These are phyloP conservation scores for Arctopsyche grandis DNA, from an alignment of 1,140 invertebrate genomes.

Conservation along the genomic window DNA sequence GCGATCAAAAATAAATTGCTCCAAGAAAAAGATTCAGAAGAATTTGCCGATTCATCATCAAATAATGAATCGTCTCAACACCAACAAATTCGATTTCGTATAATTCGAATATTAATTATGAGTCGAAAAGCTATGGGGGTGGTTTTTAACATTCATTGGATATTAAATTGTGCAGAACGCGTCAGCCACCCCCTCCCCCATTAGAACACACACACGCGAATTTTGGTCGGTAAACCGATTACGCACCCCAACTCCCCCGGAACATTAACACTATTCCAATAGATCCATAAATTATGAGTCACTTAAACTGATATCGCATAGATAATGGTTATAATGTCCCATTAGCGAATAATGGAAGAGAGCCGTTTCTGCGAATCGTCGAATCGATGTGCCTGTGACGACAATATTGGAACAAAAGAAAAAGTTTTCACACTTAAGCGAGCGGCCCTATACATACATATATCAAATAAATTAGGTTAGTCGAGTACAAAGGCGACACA, in stretches of 20 bases:
- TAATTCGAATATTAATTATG: background rate
- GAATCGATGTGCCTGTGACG: slow-evolving; percentile 23
- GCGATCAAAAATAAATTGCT: too few species aligned
- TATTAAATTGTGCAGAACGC: slow-evolving; percentile 27
- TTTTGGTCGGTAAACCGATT: slow-evolving; percentile 34
- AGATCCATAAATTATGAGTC: slow-evolving; percentile 54
- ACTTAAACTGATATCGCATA: slow-evolving; percentile 51
- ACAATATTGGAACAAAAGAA: slow-evolving; percentile 30
- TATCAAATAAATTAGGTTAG: slow-evolving; percentile 37
- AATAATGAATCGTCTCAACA: too few species aligned
- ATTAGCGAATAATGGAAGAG: slow-evolving; percentile 50
- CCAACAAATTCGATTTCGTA: too few species aligned
- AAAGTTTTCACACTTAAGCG: slow-evolving; percentile 36
- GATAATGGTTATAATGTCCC: slow-evolving; percentile 52
- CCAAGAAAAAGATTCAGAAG: too few species aligned
- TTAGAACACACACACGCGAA: background rate
- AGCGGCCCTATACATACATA: background rate
- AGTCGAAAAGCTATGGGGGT: background rate
- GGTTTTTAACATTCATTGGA: slow-evolving; percentile 34
- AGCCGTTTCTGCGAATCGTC: slow-evolving; percentile 42
- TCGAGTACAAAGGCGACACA: background rate
- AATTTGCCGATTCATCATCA: too few species aligned
- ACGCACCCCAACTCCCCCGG: slow-evolving; percentile 27
- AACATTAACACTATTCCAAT: slow-evolving; percentile 53
- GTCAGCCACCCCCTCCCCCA: background rate